phyloP scores from a whole-genome alignment of 2,888 invertebrate genomes.

The Chaitophorus viminalis region DNA sequence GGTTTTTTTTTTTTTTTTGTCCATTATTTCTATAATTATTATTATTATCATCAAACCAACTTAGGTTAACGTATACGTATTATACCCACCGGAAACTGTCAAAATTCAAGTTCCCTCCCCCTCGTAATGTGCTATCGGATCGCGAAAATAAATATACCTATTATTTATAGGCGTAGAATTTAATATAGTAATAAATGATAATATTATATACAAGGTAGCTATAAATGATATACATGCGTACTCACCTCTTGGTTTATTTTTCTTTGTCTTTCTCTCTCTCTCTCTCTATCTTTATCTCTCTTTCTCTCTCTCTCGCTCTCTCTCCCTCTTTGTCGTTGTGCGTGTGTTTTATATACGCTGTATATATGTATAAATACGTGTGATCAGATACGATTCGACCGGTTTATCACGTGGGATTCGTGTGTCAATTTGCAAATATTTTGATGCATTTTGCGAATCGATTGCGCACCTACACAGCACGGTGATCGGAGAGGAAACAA shows the following conservation, averaged over 20 bases:
- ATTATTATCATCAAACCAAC: neutral
- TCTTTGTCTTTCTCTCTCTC: slow-evolving; percentile 9
- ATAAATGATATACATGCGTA: neutral
- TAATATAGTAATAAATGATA: neutral
- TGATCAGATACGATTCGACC: neutral
- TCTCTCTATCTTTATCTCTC: neutral
- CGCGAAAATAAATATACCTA: neutral
- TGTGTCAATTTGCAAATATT: neutral
- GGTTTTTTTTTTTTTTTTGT: slow-evolving; percentile 33
- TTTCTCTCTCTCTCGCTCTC: neutral
- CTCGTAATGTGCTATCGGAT: neutral
- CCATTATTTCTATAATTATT: slow-evolving; percentile 19
- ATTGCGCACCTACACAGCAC: neutral
- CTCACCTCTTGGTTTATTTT: slow-evolving; percentile 7
- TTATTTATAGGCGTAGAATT: neutral
- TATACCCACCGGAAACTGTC: slow-evolving; percentile 27
- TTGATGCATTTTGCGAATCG: neutral
- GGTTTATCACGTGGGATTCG: slow-evolving; percentile 4
- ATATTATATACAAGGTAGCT: neutral
- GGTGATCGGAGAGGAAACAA: neutral
- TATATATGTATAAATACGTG: neutral
- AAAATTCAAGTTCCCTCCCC: slow-evolving; percentile 23
- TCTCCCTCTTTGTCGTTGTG: neutral
- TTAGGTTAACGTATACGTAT: neutral
- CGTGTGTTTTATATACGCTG: neutral